phyloP scores from a whole-genome alignment of 2,888 invertebrate species.

The Pemphredon lugubris region DNA sequence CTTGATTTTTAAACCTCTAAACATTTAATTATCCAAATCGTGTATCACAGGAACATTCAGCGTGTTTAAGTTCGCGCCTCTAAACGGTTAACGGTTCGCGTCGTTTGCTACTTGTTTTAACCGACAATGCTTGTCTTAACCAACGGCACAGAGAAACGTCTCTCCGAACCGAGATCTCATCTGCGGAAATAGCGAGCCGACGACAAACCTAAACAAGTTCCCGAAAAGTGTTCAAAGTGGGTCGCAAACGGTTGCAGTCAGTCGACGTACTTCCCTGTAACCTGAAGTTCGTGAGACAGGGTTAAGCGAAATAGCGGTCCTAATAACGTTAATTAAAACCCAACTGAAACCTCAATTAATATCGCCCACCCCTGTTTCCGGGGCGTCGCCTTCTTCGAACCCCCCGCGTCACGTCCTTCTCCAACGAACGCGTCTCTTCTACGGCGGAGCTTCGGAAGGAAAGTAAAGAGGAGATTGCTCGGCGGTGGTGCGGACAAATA shows the following conservation, averaged over 20 bases:
- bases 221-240: too few species aligned
- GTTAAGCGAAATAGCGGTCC: constrained; percentile 55
- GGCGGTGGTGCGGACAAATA: constrained; percentile 75
- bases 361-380: constrained; percentile 67
- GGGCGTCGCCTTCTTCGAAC: constrained; percentile 49
- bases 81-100: too few species aligned
- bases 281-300: constrained; percentile 43
- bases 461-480: constrained; percentile 63
- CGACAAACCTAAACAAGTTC: too few species aligned
- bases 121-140: too few species aligned
- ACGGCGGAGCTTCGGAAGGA: constrained; percentile 40
- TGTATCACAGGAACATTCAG: too few species aligned
- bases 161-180: too few species aligned
- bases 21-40: too few species aligned
- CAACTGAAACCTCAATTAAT: constrained; percentile 78
- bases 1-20: too few species aligned
- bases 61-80: too few species aligned
- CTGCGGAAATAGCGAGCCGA: too few species aligned
- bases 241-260: constrained; percentile 33
- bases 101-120: too few species aligned
- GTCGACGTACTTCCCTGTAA: constrained; percentile 19
- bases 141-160: too few species aligned
- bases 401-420: constrained; percentile 29
- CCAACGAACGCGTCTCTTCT: constrained; percentile 25
- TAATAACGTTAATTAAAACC: constrained; percentile 80